Base-by-base conservation (phyloP, 2,113 vertebrate species). In the Ptilonorhynchus violaceus region DNA sequence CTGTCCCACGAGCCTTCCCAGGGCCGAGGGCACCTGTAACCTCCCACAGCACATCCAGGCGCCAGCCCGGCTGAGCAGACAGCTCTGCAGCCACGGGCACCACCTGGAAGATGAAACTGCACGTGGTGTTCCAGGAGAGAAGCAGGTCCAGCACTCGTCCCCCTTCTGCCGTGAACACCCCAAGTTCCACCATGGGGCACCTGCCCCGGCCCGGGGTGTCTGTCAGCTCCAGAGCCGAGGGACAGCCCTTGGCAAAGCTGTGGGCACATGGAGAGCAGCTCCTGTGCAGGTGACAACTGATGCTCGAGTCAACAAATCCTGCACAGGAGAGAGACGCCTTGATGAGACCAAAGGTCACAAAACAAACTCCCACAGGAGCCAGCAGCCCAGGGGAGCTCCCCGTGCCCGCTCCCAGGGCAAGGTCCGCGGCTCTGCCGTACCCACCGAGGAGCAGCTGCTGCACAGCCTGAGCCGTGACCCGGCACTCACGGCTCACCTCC, bases 401-500 rank as follows among this genome's bases (percentile, higher is more conserved):
- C 0, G 0, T 4, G 9, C 82, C 74, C 3, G 0, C 62, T 91
- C 79, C 86, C 86, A 66, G 91, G 91, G 89, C 91, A 92, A 95
- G 63, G 84, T 94, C 76, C 89, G 44, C 2, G 1, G 49, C 35
- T 90, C 28, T 83, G 53, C 83, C 21, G 4, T 33, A 6, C 8
- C 60, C 50, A 27, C 20, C 0, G 8, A 47, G 80, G 16, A 92
- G 83, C 67, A 83, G 70, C 76, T 73, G 53, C 80, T 47, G 7
- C 2, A 7, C 6, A 13, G 2, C 33, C 82, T 23, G 24, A 22
- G 23, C 70, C 30, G 0, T 11, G 41, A 15, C 16, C 67, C 0
- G 0, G 53, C 44, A 8, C 66, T 33, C 23, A 1, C 56, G 25
- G 24, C 81, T 59, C 2, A 0, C 35, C 31, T 8, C 50, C 6